Base-by-base conservation (phyloP, 1,140 invertebrate species). In the Rhynchophorus ferrugineus region DNA sequence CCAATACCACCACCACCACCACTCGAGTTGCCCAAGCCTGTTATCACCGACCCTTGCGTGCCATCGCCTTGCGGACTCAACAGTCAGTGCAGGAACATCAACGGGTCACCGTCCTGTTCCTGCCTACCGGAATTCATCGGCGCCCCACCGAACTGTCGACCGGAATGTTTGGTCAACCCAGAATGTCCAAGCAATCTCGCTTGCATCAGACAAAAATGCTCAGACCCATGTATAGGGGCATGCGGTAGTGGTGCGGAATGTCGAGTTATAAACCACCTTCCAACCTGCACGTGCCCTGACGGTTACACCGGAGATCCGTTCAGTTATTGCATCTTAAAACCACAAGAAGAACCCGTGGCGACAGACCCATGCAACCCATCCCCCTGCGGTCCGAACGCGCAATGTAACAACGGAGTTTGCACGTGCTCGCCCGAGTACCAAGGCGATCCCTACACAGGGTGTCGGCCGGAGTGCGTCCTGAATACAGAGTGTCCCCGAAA, bases 321-420 rank as follows among this genome's bases (percentile, higher is more conserved):
- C 39, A 70, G 60, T 63, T 66, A 50, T 44, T 69, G 65, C 48
- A 56, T 49, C 69, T 81, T 78, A 24, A 60, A 76, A 54, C 82
- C 79, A 62, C 61, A 71, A 1, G 44, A 38, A 45, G 18, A 70
- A 37, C 44, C 61, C 24, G 56, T 57, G 44, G 47, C 67, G 1
- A 45, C 36, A 18, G 61, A 67, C 50, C 79, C 80, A 2, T 89
- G 85, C 62, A 72, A 76, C 46, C 85, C 85, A 3, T 84, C 83
- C 52, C 85, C 85, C 1, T 89, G 85, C 61, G 85, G 82, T 16
- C 66, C 79, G 3, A 86, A 87, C 61, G 69, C 72, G 11, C 55
- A 50, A 75, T 89, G 85, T 85, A 36, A 77, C 83, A 3, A 85
- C 58, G 84, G 84, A 3, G 80, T 83, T 8, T 89, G 85, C 64